These are phyloP conservation scores for Gobionotothen gibberifrons DNA, from an alignment of 2,797 vertebrate genomes.

Conservation along the genomic window DNA sequence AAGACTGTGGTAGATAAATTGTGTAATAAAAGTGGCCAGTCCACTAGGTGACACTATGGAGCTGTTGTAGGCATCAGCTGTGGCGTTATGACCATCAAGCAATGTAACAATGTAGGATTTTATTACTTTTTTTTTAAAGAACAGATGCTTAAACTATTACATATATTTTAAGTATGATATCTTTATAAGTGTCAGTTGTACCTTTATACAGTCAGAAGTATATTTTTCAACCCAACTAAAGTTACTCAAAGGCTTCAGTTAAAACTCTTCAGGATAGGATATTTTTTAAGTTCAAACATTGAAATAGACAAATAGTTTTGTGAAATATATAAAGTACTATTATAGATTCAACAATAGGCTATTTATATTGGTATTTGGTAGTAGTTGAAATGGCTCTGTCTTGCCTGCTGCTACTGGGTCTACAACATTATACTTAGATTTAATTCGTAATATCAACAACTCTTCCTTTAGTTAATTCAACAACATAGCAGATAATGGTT, in stretches of 20 bases:
- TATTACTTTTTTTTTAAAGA: background rate
- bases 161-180: background rate
- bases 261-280: background rate
- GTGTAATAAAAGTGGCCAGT: background rate
- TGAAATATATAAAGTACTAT: background rate
- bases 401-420: background rate
- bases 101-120: background rate
- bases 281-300: background rate
- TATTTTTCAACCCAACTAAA: background rate
- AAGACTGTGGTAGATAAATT: background rate
- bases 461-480: background rate
- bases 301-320: background rate
- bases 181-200: slow-evolving; percentile 4
- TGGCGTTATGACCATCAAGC: background rate
- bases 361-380: too few relatives aligned
- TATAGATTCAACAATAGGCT: background rate
- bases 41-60: slow-evolving; percentile 53
- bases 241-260: background rate
- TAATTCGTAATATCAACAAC: background rate
- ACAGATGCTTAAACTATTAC: background rate
- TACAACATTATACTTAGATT: background rate
- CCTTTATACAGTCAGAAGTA: background rate
- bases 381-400: background rate
- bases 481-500: background rate
- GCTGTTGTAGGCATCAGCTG: background rate